These are phyloP conservation scores for Drosophila nigromelanica DNA, from an alignment of 1,140 invertebrate species.

Conservation along the genomic window DNA sequence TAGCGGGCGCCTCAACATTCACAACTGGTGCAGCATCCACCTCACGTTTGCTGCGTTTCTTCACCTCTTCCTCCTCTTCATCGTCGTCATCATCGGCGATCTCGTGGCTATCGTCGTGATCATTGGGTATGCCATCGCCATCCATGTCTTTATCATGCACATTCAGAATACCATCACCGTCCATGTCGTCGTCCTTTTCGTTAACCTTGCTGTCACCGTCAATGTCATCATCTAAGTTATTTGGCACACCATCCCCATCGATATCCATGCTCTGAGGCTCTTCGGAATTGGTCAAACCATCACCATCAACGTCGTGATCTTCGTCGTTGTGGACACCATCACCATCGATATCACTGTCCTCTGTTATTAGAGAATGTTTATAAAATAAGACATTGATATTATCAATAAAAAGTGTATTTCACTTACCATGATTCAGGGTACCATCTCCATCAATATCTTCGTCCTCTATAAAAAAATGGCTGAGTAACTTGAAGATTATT, in stretches of 20 bases:
- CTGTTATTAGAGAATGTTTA: constrained; percentile 11
- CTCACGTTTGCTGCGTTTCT: constrained; percentile 81
- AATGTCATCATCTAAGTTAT: constrained; percentile 47
- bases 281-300: constrained; percentile 70
- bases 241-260: constrained; percentile 83
- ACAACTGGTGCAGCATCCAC: constrained; percentile 73
- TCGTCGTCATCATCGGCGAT: constrained; percentile 50
- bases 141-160: constrained; percentile 82
- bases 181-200: constrained; percentile 68
- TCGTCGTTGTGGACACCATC: constrained; percentile 71
- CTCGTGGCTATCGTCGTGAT: constrained; percentile 65
- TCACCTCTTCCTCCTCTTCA: constrained; percentile 56
- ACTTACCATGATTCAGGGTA: constrained; percentile 54
- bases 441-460: constrained; percentile 67
- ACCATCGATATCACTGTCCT: constrained; percentile 66
- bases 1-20: constrained; percentile 63
- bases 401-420: neutral
- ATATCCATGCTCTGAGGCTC: constrained; percentile 76
- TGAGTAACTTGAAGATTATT: constrained; percentile 83
- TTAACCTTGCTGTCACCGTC: constrained; percentile 47
- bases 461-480: constrained; percentile 26
- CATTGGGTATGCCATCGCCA: constrained; percentile 82
- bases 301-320: constrained; percentile 61
- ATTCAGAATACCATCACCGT: constrained; percentile 72
- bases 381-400: neutral